A percentile compares a stretch with the other conserved stretches of the same genome.
Conservation (phyloP, 2,113 vertebrate species). For the Porphyrio hochstetteri region DNA sequence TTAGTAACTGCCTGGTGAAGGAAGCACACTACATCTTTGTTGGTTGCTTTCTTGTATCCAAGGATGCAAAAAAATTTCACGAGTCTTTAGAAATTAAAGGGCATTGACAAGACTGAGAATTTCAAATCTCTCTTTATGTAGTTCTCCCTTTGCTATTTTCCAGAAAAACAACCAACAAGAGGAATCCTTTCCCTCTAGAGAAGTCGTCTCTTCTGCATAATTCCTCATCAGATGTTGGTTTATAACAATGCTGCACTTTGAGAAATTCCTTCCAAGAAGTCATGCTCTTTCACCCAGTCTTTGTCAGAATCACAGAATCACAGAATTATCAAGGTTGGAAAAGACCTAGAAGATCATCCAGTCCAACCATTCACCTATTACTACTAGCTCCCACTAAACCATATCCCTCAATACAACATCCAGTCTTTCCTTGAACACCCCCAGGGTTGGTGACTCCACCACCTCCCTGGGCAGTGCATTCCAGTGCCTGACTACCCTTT, state of each 20-base stretch:
- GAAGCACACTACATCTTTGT: not conserved
- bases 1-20: not conserved
- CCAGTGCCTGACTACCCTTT: no score
- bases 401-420: no score
- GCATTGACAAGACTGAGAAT: not conserved
- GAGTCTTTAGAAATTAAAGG: not conserved
- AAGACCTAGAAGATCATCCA: no score
- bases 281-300: not conserved
- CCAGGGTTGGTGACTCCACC: no score
- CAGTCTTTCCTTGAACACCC: no score
- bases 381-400: no score
- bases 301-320: no score
- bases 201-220: not conserved
- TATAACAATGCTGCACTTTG: not conserved
- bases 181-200: not conserved
- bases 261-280: not conserved
- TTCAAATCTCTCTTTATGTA: not conserved
- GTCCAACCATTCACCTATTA: no score
- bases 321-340: no score
- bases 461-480: no score
- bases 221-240: not conserved
- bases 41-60: not conserved
- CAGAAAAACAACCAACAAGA: not conserved
- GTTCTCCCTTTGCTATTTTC: not conserved
- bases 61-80: slow-evolving; percentile 4